Conservation (phyloP, 2,888 invertebrate species). For the Acanthococcus lagerstroemiae region DNA sequence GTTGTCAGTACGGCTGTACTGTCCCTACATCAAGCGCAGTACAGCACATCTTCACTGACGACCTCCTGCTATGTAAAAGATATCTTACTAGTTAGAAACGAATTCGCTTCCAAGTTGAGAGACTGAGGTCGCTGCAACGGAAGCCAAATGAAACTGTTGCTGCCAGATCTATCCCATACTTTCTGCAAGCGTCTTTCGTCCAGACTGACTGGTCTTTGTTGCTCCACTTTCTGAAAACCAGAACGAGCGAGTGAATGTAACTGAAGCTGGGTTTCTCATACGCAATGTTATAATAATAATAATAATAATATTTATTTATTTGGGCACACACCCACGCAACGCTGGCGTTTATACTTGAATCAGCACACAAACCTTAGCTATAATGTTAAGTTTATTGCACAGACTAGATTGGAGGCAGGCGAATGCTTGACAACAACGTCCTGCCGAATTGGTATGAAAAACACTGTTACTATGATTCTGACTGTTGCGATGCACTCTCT, state of each 20-base stretch:
- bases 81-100: constrained; percentile 26
- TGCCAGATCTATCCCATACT: constrained; percentile 54
- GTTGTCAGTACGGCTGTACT: no score
- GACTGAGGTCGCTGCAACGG: constrained; percentile 56
- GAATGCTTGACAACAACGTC: constrained; percentile 18
- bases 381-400: constrained; percentile 15
- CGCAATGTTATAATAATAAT: no score
- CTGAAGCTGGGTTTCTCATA: background rate
- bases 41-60: no score
- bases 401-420: constrained; percentile 26
- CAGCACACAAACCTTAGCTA: constrained; percentile 16
- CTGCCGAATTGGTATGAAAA: constrained; percentile 1
- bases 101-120: constrained; percentile 50
- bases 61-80: no score
- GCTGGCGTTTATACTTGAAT: no score
- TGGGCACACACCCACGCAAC: no score
- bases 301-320: no score
- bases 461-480: background rate
- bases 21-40: no score
- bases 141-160: constrained; percentile 25
- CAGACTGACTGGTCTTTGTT: constrained; percentile 23
- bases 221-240: constrained; percentile 9
- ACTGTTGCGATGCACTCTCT: constrained; percentile 48
- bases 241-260: no score
- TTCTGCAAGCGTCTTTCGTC: constrained; percentile 46